These are phyloP conservation scores for Pomatostomus ruficeps DNA, from an alignment of 2,113 vertebrate genomes.

Conservation along the genomic window DNA sequence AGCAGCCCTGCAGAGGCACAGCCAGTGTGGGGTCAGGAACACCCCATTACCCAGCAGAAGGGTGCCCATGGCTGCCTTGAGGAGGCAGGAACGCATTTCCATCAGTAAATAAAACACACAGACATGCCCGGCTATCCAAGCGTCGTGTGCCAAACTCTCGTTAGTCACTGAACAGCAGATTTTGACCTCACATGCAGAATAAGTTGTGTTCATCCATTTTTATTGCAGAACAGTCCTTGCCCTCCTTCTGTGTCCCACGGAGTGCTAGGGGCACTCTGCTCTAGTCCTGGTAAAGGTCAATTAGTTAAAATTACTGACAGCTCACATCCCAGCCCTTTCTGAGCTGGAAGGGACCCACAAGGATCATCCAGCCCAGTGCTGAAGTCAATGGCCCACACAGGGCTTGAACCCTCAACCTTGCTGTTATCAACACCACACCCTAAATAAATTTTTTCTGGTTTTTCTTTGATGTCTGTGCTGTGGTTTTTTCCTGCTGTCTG, in stretches of 20 bases:
- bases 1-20: neutral
- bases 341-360: neutral
- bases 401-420: neutral
- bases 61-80: neutral
- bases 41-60: neutral
- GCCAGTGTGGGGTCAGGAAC: neutral
- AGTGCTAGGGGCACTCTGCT: neutral
- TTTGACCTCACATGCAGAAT: neutral
- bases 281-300: neutral
- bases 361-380: neutral
- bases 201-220: neutral
- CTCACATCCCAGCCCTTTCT: neutral
- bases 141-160: neutral
- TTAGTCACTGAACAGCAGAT: neutral
- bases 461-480: neutral
- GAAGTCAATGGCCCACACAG: neutral
- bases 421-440: accelerated
- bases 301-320: neutral
- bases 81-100: neutral
- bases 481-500: neutral
- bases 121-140: neutral
- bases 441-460: neutral
- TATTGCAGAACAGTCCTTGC: neutral
- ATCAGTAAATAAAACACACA: neutral
- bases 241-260: neutral